A percentile compares a stretch with the other conserved stretches of the same genome.
Conservation (phyloP, 2,113 vertebrate genomes). For the Hemiprocne comata region DNA sequence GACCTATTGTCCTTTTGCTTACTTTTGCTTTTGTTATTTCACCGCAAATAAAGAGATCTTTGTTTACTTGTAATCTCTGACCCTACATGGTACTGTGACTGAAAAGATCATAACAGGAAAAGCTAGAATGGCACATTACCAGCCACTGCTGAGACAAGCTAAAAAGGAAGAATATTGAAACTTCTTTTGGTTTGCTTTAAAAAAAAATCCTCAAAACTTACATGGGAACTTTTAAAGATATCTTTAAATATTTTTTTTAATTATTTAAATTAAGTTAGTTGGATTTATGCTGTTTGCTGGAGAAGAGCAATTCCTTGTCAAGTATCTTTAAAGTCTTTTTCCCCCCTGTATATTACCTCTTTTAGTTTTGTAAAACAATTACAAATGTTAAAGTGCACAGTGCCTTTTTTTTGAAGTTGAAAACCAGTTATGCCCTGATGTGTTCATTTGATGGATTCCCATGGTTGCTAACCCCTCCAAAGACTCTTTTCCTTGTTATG, state of each 20-base stretch:
- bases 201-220: neutral
- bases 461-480: neutral
- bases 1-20: neutral
- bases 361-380: slow-evolving; percentile 23
- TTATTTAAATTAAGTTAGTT: neutral
- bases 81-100: neutral
- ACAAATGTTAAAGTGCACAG: neutral
- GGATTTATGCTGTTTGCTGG: neutral
- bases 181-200: neutral
- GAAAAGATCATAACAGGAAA: neutral
- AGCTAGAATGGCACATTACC: neutral
- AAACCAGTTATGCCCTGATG: slow-evolving; percentile 14
- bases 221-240: neutral
- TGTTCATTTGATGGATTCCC: neutral
- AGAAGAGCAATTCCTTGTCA: neutral
- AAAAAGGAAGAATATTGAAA: neutral
- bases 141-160: neutral
- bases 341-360: neutral
- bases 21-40: neutral
- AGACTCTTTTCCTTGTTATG: neutral
- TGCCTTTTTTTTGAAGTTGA: neutral
- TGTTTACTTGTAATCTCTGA: neutral
- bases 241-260: neutral
- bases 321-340: neutral
- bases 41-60: neutral